A percentile compares a stretch with the other conserved stretches of the same genome.
phyloP scores from a whole-genome alignment of 2,113 vertebrate species.

The Lipotes vexillifer region DNA sequence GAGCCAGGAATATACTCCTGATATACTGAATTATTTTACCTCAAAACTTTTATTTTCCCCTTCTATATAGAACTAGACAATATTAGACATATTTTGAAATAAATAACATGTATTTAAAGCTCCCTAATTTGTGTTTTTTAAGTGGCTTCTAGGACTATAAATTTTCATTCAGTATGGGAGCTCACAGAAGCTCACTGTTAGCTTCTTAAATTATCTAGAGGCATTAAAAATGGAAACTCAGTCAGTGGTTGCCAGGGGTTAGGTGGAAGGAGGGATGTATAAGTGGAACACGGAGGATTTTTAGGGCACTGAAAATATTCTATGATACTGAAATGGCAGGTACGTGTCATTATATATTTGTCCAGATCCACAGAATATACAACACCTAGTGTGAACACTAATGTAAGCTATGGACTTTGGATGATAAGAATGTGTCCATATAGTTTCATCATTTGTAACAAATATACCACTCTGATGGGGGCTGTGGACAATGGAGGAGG shows the following conservation, averaged over 20 bases:
- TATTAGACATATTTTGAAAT: background rate
- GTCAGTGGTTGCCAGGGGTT: background rate
- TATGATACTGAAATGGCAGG: background rate
- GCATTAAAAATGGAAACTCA: constrained; percentile 19
- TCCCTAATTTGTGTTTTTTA: background rate
- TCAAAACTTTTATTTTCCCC: background rate
- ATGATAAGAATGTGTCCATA: too few species aligned
- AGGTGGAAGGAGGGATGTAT: background rate
- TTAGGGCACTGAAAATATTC: background rate
- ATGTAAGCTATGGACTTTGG: background rate
- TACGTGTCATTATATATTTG: background rate
- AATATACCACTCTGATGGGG: too few species aligned
- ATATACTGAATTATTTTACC: background rate
- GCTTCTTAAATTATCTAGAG: background rate
- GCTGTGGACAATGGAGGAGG: background rate
- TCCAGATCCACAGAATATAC: background rate
- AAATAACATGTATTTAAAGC: background rate
- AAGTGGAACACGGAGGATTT: background rate
- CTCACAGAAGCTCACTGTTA: background rate
- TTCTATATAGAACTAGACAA: background rate
- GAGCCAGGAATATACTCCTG: background rate
- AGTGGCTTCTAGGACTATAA: background rate
- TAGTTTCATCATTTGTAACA: too few species aligned
- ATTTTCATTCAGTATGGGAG: background rate
- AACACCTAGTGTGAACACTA: background rate